Conservation (phyloP, 1,140 invertebrate genomes). For the Portunus trituberculatus region DNA sequence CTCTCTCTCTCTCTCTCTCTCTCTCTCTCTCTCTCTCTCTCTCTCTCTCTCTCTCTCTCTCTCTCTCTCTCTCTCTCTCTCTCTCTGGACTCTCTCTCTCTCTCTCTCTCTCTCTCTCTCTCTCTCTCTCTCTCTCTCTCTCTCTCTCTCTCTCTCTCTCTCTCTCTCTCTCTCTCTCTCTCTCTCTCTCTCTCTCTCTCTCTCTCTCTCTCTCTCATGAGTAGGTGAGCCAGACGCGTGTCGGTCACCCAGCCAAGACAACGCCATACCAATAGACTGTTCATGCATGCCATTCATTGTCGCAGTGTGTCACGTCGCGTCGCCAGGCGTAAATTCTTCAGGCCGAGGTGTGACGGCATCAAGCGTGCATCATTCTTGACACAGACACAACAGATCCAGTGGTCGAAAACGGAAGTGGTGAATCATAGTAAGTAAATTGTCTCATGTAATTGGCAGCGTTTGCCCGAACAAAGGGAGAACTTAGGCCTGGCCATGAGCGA, state of each 20-base stretch:
- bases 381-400: neutral
- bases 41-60: too few relatives aligned
- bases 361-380: too few relatives aligned
- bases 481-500: neutral
- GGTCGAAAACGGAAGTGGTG: neutral
- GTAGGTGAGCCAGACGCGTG: neutral
- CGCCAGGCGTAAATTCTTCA: conserved; percentile 10
- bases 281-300: conserved; percentile 1
- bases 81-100: too few relatives aligned
- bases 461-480: neutral
- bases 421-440: neutral
- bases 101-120: too few relatives aligned
- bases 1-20: too few relatives aligned
- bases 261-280: neutral
- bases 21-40: too few relatives aligned
- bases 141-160: neutral
- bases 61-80: too few relatives aligned
- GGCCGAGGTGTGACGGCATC: neutral
- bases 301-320: neutral
- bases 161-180: conserved; percentile 31
- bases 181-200: neutral
- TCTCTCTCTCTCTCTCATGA: neutral
- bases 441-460: neutral
- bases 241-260: conserved; percentile 17
- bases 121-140: too few relatives aligned